Percentiles rank a stretch among this genome's conserved stretches.
phyloP scores from a whole-genome alignment of 2,888 invertebrate species.

The Lasius platythorax region DNA sequence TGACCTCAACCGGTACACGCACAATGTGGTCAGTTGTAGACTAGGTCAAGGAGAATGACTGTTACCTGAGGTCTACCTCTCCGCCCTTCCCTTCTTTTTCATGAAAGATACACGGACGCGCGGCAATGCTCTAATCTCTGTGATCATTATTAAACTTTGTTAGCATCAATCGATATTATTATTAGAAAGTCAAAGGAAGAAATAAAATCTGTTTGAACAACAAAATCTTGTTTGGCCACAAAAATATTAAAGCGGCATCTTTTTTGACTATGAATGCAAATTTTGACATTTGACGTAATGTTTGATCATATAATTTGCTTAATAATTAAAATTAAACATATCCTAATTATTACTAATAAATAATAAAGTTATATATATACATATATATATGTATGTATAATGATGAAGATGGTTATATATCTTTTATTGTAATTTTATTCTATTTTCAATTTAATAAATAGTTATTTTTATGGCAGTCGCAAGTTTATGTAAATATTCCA shows the following conservation, averaged over 20 bases:
- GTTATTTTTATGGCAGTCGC: not conserved
- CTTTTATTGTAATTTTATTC: not conserved
- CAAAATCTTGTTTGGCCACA: not conserved
- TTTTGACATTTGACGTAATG: not conserved
- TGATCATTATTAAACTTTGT: slow-evolving; percentile 41
- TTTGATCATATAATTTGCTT: not conserved
- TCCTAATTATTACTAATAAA: not conserved
- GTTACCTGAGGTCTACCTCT: slow-evolving; percentile 69
- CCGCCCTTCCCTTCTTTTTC: slow-evolving; percentile 59
- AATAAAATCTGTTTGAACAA: not conserved
- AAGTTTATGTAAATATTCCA: not conserved
- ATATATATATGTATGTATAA: not conserved
- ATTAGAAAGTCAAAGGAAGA: not conserved
- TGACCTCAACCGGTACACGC: slow-evolving; percentile 61
- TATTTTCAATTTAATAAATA: not conserved
- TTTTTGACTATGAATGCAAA: not conserved
- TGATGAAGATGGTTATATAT: not conserved
- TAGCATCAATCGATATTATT: not conserved
- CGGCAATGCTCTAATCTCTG: slow-evolving; percentile 16
- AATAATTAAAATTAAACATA: not conserved
- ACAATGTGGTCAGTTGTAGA: slow-evolving; percentile 67
- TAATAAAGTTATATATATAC: not conserved
- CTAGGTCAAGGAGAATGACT: slow-evolving; percentile 80
- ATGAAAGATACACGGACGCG: slow-evolving; percentile 57
- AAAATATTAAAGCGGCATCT: not conserved